phyloP scores from a whole-genome alignment of 2,797 vertebrate genomes.

The Dipus sagitta region DNA sequence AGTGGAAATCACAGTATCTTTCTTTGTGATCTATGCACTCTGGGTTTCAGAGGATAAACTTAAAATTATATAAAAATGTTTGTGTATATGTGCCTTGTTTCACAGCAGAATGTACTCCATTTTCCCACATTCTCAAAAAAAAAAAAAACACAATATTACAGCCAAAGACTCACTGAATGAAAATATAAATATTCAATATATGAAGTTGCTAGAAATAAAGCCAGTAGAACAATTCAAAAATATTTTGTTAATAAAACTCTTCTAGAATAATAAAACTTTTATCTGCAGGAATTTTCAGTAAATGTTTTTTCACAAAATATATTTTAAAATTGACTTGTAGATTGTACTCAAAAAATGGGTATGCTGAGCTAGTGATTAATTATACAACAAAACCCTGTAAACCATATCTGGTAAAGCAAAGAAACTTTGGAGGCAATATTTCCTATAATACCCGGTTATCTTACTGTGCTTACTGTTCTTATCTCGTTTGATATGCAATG shows the following conservation, averaged over 20 bases:
- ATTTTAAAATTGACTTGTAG: slow-evolving; percentile 45
- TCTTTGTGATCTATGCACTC: not conserved
- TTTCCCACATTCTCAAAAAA: slow-evolving; percentile 16
- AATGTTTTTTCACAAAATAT: slow-evolving; percentile 41
- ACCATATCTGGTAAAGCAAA: not conserved
- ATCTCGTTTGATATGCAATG: not conserved
- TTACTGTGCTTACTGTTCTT: not conserved
- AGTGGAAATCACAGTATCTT: not conserved
- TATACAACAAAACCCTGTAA: slow-evolving; percentile 39
- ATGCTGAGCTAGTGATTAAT: not conserved
- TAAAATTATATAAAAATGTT: slow-evolving; percentile 5
- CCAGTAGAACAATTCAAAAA: not conserved
- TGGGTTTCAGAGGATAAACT: not conserved
- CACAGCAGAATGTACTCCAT: not conserved
- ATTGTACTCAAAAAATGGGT: not conserved
- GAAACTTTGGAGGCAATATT: not conserved
- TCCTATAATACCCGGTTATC: not conserved
- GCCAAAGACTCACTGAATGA: not conserved
- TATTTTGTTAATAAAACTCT: too few relatives aligned
- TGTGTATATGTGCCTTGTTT: not conserved
- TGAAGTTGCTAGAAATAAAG: not conserved
- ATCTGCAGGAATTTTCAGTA: not conserved
- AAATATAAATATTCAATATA: not conserved
- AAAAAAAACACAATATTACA: slow-evolving; percentile 1
- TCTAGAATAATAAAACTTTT: not conserved